Percentiles rank a stretch among this genome's conserved stretches.
Evolutionary conservation across 1,140 invertebrate genomes (phyloP).

Genomic region (Drosophila azteca): DNA sequence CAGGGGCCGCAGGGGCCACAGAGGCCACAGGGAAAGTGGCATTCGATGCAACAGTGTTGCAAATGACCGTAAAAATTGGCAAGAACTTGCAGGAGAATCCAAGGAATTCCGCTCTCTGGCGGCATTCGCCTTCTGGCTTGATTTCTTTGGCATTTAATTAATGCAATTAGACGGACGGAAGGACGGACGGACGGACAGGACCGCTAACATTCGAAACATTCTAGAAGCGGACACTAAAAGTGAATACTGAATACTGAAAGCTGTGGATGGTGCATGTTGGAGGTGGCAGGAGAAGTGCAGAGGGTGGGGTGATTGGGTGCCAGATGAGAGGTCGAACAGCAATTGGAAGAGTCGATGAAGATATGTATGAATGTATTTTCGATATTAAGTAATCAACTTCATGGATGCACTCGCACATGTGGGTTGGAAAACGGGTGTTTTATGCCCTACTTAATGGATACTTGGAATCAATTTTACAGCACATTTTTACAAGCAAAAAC

Average conservation of each 20-base stretch:
- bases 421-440: too few relatives aligned
- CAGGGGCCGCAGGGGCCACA: not conserved
- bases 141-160: slow-evolving; percentile 43
- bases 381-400: too few relatives aligned
- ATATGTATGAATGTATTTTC: too few relatives aligned
- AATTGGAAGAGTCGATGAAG: too few relatives aligned
- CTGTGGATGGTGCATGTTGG: too few relatives aligned
- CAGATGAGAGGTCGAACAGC: not conserved
- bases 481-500: not conserved
- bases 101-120: not conserved
- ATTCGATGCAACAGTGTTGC: slow-evolving; percentile 35
- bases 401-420: too few relatives aligned
- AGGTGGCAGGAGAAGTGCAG: too few relatives aligned
- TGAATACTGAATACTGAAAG: not conserved
- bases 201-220: slow-evolving; percentile 16
- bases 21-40: slow-evolving; percentile 25
- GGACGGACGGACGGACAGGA: not conserved
- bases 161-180: slow-evolving; percentile 31
- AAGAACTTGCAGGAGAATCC: slow-evolving; percentile 33
- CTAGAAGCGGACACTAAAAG: slow-evolving; percentile 15
- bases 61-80: slow-evolving; percentile 29
- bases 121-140: slow-evolving; percentile 5
- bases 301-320: not conserved
- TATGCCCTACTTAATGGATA: too few relatives aligned
- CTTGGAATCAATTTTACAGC: not conserved